These are phyloP conservation scores for Leucophenga montana DNA, from an alignment of 2,888 invertebrate species.

Conservation along the genomic window DNA sequence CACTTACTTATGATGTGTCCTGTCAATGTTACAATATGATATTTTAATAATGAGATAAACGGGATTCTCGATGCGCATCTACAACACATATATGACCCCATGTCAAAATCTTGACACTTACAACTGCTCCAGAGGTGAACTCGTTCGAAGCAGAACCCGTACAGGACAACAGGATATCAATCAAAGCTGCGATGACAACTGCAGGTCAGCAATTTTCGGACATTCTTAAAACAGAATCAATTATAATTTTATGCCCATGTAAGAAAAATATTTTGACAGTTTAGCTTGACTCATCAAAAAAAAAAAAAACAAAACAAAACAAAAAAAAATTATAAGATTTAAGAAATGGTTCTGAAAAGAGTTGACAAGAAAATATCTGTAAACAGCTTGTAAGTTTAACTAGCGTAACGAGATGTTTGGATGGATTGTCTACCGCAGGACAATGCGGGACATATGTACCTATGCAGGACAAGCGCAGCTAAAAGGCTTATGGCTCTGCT, in stretches of 20 bases:
- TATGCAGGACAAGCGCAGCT: constrained; percentile 13
- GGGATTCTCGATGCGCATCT: no score
- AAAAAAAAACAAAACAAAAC: background rate
- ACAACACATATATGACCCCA: no score
- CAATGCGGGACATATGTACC: background rate
- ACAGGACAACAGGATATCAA: no score
- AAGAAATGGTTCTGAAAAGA: background rate
- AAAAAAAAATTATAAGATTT: background rate
- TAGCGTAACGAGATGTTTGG: constrained; percentile 13
- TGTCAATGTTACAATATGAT: no score
- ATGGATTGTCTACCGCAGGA: background rate
- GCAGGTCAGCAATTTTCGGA: no score
- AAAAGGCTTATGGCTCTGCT: constrained; percentile 4
- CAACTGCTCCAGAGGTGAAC: no score
- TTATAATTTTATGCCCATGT: background rate
- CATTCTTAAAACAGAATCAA: background rate
- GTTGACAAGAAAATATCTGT: background rate
- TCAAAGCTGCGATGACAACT: no score
- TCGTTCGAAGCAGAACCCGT: no score
- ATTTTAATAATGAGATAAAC: no score
- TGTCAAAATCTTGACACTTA: no score
- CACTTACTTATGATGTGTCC: no score
- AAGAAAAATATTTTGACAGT: constrained; percentile 18
- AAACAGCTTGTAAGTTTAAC: constrained; percentile 6
- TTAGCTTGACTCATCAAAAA: background rate